Percentiles rank a stretch among this genome's conserved stretches.
phyloP scores from a whole-genome alignment of 2,797 vertebrate species.

The Malacoraja senta region DNA sequence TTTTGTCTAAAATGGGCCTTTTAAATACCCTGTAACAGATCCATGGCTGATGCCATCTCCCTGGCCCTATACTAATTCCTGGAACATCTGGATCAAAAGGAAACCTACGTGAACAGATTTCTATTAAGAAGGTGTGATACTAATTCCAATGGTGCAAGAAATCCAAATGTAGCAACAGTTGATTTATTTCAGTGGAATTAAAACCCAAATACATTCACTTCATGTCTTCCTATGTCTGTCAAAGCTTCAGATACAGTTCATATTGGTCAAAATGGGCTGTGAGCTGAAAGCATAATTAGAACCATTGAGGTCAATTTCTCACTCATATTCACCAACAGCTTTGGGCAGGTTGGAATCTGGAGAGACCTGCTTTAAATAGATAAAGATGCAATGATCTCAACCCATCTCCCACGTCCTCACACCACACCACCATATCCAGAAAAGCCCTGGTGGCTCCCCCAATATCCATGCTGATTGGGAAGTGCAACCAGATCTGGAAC shows the following conservation, averaged over 20 bases:
- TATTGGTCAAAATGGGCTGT: too few relatives aligned
- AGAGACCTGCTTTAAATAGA: neutral
- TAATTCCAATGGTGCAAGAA: neutral
- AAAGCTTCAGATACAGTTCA: too few relatives aligned
- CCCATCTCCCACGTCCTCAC: neutral
- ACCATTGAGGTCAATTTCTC: neutral
- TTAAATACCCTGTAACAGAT: neutral
- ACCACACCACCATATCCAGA: neutral
- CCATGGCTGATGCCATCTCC: too few relatives aligned
- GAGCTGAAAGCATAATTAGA: too few relatives aligned
- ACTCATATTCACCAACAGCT: neutral
- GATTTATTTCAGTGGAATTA: neutral
- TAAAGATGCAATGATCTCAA: neutral
- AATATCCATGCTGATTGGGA: neutral
- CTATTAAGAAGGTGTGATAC: neutral
- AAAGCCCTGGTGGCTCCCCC: neutral
- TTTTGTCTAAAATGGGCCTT: neutral
- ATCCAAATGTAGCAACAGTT: neutral
- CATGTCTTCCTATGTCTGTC: neutral
- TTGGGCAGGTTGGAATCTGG: neutral
- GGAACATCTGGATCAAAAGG: too few relatives aligned
- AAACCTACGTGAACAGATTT: neutral
- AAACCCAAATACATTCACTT: neutral
- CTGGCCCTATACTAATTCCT: too few relatives aligned
- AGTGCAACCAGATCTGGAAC: neutral